Evolutionary conservation across 1,140 invertebrate genomes (phyloP).

Genomic region (Nixonia krombeini): DNA sequence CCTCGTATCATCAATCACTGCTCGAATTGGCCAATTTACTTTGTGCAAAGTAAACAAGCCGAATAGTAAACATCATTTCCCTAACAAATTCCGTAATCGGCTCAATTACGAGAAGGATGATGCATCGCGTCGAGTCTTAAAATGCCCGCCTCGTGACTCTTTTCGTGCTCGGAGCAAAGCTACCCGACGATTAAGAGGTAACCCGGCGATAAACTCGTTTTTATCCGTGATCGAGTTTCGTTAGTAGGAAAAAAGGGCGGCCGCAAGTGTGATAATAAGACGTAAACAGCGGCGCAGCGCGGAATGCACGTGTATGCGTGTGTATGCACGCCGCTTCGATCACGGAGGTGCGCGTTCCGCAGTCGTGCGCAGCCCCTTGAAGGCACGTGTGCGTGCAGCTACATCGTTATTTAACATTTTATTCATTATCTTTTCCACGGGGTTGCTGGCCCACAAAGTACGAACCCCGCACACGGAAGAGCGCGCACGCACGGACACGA

Average conservation of each 20-base stretch:
- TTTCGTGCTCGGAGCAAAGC: too few species aligned
- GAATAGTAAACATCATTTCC: too few species aligned
- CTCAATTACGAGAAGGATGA: too few species aligned
- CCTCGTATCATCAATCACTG: conserved; percentile 24
- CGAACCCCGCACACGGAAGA: conserved; percentile 13
- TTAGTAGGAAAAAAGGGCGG: background rate
- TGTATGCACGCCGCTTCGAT: background rate
- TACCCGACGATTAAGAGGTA: too few species aligned
- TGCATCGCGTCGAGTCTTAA: too few species aligned
- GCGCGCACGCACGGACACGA: conserved; percentile 5
- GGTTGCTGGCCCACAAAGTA: conserved; percentile 21
- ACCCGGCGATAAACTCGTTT: too few species aligned
- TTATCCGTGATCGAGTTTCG: too few species aligned
- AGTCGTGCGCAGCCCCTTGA: conserved; percentile 26
- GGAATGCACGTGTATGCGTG: background rate
- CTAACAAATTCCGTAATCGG: too few species aligned
- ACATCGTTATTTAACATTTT: conserved; percentile 54
- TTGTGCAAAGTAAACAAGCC: too few species aligned
- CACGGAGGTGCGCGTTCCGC: conserved; percentile 2
- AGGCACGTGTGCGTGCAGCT: conserved; percentile 25
- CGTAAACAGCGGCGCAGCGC: background rate
- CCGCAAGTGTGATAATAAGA: conserved; percentile 3
- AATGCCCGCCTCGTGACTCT: too few species aligned
- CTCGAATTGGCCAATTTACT: too few species aligned
- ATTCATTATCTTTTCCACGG: conserved; percentile 47